These are phyloP conservation scores for Desmophyllum pertusum DNA, from an alignment of 92 coral and sea anemone genomes.

Conservation along the genomic window DNA sequence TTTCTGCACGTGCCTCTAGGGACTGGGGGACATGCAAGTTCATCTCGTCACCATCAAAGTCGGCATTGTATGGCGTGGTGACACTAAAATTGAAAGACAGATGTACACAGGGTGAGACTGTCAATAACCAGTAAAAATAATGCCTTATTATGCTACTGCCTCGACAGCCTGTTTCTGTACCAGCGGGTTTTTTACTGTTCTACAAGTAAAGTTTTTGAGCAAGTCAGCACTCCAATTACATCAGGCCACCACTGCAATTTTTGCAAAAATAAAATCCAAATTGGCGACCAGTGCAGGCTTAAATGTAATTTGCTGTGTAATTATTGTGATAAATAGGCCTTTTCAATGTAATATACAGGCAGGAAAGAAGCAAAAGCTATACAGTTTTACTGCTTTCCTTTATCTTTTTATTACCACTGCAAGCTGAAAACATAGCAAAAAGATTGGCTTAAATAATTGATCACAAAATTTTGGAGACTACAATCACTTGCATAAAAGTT, in stretches of 20 bases:
- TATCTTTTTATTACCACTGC: not conserved
- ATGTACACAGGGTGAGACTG: not conserved
- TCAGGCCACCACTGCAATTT: too few relatives aligned
- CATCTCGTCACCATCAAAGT: slow-evolving; percentile 99
- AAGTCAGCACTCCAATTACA: not conserved
- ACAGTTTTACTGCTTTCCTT: not conserved
- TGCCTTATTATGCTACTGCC: not conserved
- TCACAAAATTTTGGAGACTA: too few relatives aligned
- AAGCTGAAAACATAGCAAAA: not conserved
- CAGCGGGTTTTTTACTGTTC: not conserved
- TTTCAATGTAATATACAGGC: too few relatives aligned
- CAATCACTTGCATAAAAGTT: too few relatives aligned
- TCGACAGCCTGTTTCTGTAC: not conserved
- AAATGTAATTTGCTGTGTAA: not conserved
- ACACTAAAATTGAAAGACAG: slow-evolving; percentile 63
- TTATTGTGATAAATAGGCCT: too few relatives aligned
- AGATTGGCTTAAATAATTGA: too few relatives aligned
- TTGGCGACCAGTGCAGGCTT: too few relatives aligned
- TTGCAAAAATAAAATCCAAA: too few relatives aligned
- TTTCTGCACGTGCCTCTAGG: slow-evolving; percentile 95
- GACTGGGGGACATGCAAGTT: slow-evolving; percentile 98
- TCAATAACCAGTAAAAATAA: not conserved
- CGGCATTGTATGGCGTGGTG: slow-evolving; percentile 99
- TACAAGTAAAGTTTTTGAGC: not conserved
- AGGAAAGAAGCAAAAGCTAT: too few relatives aligned